Conservation (phyloP, 2,113 vertebrate genomes). For the Channa maculata region DNA sequence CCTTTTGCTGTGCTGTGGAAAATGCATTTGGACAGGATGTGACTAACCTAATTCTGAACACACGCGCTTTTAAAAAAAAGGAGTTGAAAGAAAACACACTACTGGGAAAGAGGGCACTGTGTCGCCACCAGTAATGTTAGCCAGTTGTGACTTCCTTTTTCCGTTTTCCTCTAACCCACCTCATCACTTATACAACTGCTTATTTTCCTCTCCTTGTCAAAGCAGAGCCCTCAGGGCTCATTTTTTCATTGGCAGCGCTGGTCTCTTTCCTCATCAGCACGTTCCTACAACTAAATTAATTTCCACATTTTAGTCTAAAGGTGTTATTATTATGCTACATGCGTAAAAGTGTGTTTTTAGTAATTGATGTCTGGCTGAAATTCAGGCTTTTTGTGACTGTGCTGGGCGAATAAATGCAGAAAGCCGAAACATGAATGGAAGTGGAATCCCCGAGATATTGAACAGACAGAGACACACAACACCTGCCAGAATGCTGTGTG, state of each 20-base stretch:
- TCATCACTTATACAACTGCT: constrained; percentile 73
- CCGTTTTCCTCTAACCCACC: constrained; percentile 69
- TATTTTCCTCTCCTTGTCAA: constrained; percentile 61
- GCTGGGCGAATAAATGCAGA: neutral
- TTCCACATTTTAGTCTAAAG: neutral
- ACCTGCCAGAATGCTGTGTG: constrained; percentile 56
- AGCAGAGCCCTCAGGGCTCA: constrained; percentile 35
- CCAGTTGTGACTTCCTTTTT: constrained; percentile 75
- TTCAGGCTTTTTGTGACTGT: neutral
- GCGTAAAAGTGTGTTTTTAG: neutral
- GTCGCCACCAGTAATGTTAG: constrained; percentile 59
- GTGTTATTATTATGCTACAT: neutral
- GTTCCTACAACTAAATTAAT: constrained; percentile 5
- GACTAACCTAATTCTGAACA: constrained; percentile 63
- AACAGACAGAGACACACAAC: constrained; percentile 38
- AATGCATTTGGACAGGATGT: constrained; percentile 59
- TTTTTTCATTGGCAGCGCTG: constrained; percentile 37
- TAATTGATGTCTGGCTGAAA: neutral
- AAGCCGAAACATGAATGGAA: constrained; percentile 28
- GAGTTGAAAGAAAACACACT: constrained; percentile 57
- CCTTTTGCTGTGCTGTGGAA: constrained; percentile 33
- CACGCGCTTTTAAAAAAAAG: constrained; percentile 17
- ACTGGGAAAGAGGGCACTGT: constrained; percentile 73
- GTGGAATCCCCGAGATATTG: constrained; percentile 34
- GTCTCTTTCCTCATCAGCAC: neutral